Conservation (phyloP, 2,797 vertebrate species). For the Eulemur rubriventer region DNA sequence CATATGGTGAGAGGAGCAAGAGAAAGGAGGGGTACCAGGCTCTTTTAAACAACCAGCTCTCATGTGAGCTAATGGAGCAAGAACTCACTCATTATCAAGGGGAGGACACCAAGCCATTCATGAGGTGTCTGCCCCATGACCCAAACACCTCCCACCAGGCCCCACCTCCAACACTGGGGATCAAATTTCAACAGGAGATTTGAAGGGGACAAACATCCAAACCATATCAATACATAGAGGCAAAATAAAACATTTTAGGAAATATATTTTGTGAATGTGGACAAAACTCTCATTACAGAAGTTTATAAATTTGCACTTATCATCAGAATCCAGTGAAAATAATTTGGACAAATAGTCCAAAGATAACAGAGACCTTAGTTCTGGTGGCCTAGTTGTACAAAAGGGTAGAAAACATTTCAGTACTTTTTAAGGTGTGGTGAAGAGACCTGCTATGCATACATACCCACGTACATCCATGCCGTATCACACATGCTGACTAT, state of each 20-base stretch:
- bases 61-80: not conserved
- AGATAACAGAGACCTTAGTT: not conserved
- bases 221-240: too few relatives aligned
- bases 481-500: not conserved
- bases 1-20: not conserved
- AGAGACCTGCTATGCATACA: not conserved
- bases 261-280: not conserved
- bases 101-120: not conserved
- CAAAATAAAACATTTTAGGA: not conserved
- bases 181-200: too few relatives aligned
- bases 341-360: not conserved
- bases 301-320: not conserved
- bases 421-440: not conserved
- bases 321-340: not conserved
- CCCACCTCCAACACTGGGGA: too few relatives aligned
- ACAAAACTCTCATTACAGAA: not conserved
- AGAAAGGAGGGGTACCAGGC: not conserved
- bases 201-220: too few relatives aligned
- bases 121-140: not conserved
- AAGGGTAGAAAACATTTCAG: not conserved
- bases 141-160: not conserved
- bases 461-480: accelerated
- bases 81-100: not conserved
- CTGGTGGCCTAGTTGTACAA: not conserved
- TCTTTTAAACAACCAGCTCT: not conserved